Evolutionary conservation across 2,888 invertebrate genomes (phyloP).

Genomic region (Euclidia mi): DNA sequence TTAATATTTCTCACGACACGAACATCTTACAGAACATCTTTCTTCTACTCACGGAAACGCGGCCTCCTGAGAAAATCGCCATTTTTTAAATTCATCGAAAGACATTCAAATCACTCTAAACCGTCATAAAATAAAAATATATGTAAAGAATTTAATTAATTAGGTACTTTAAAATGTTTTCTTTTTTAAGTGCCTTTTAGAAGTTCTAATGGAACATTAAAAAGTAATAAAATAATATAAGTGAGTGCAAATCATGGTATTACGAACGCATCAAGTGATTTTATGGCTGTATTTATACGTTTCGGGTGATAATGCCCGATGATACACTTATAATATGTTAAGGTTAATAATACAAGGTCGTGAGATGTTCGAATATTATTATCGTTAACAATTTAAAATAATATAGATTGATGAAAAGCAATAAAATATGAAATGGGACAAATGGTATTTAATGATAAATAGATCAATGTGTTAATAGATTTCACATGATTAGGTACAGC

Average conservation of each 20-base stretch:
- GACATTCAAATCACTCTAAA: constrained; percentile 30
- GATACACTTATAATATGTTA: constrained; percentile 24
- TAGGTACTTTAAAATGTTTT: constrained; percentile 11
- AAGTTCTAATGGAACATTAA: constrained; percentile 41
- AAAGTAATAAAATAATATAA: constrained; percentile 43
- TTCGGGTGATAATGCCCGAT: constrained; percentile 19
- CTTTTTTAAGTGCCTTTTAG: constrained; percentile 34
- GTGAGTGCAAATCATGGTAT: constrained; percentile 44
- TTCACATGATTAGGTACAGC: no score
- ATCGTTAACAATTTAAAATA: not conserved
- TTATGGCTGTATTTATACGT: constrained; percentile 30
- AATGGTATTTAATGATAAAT: no score
- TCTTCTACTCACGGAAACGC: constrained; percentile 35
- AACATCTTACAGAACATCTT: constrained; percentile 1
- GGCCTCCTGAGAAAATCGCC: constrained; percentile 18
- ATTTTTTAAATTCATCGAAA: constrained; percentile 17
- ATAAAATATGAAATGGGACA: no score
- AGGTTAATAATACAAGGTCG: constrained; percentile 14
- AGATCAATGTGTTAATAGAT: no score
- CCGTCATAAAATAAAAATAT: constrained; percentile 18
- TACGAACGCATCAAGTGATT: constrained; percentile 24
- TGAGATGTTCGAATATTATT: constrained; percentile 4
- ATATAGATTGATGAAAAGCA: not conserved
- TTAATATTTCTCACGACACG: constrained; percentile 29
- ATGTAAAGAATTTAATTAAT: constrained; percentile 38